Evolutionary conservation across 2,888 invertebrate genomes (phyloP), one percentile per base, ranked within the genome.

Genomic region (Formica aserva): DNA sequence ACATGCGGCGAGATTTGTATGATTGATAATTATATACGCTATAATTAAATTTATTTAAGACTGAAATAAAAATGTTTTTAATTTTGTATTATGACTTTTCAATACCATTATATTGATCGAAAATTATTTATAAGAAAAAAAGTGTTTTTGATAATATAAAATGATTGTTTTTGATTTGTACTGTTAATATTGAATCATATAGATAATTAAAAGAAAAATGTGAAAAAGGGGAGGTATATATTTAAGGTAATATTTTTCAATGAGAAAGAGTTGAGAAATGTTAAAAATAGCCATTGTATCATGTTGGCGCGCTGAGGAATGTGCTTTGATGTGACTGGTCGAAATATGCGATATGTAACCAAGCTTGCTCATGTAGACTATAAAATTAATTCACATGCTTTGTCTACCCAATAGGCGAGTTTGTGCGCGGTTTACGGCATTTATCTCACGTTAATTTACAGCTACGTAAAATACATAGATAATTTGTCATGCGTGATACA

Each of bases 261-360:
- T 26, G 9, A 9, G 18, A 75, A 48, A 18, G 18, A 35, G 9
- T 52, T 15, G 18, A 48, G 13, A 60, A 57, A 35, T 35, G 41
- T 69, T 57, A 71, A 57, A 71, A 78, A 57, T 71, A 71, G 55
- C 41, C 38, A 52, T 38, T 41, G 32, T 77, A 41, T 69, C 55
- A 41, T 15, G 48, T 52, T 57, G 41, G 26, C 66, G 11, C 48
- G 26, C 26, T 32, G 71, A 78, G 41, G n/a, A 67, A 67, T 35
- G 29, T 69, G 15, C 77, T 78, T 78, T 78, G 77, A 78, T 71
- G 71, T 78, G 71, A 71, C 71, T 48, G 65, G n/a, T 76, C 57
- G 41, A 78, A 78, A 78, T 78, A 71, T 78, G 77, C 22, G 57
- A 78, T 69, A 71, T 78, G 77, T 69, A 78, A 78, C 22, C 57